Evolutionary conservation across 2,797 vertebrate genomes (phyloP).

Genomic region (Dipus sagitta): DNA sequence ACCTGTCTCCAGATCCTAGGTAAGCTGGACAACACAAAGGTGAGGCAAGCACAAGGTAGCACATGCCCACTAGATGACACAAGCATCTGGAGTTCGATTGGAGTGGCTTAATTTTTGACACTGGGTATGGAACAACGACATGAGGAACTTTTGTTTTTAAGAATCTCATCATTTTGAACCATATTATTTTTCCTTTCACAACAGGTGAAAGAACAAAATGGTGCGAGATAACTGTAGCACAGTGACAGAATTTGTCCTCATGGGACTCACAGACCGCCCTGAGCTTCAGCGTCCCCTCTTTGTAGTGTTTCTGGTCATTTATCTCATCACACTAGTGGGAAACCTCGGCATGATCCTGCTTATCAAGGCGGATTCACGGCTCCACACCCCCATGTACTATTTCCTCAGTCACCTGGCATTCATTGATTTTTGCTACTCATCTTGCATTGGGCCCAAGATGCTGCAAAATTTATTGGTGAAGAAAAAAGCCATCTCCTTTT

Average conservation of each 20-base stretch:
- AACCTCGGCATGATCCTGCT: slow-evolving; percentile 80
- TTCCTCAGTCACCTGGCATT: slow-evolving; percentile 81
- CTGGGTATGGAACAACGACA: neutral
- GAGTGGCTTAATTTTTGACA: neutral
- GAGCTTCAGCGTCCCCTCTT: slow-evolving; percentile 79
- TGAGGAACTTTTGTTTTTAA: slow-evolving; percentile 10
- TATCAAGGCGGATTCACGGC: slow-evolving; percentile 47
- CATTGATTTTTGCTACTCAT: slow-evolving; percentile 83
- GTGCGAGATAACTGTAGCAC: slow-evolving; percentile 65
- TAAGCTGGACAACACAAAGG: too few relatives aligned
- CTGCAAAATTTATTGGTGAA: slow-evolving; percentile 76
- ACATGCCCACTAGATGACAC: too few relatives aligned
- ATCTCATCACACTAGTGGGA: slow-evolving; percentile 78
- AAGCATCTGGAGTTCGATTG: neutral
- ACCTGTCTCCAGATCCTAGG: too few relatives aligned
- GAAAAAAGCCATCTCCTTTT: slow-evolving; percentile 81
- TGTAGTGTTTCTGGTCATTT: slow-evolving; percentile 78
- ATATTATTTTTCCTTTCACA: slow-evolving; percentile 57
- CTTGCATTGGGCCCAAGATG: slow-evolving; percentile 83
- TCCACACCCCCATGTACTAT: slow-evolving; percentile 82
- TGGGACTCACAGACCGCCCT: slow-evolving; percentile 77
- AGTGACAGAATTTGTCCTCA: slow-evolving; percentile 81
- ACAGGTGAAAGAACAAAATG: slow-evolving; percentile 68
- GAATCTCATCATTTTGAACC: slow-evolving; percentile 47
- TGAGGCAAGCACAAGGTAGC: too few relatives aligned